phyloP scores from a whole-genome alignment of 2,888 invertebrate species.

The Polia nebulosa region DNA sequence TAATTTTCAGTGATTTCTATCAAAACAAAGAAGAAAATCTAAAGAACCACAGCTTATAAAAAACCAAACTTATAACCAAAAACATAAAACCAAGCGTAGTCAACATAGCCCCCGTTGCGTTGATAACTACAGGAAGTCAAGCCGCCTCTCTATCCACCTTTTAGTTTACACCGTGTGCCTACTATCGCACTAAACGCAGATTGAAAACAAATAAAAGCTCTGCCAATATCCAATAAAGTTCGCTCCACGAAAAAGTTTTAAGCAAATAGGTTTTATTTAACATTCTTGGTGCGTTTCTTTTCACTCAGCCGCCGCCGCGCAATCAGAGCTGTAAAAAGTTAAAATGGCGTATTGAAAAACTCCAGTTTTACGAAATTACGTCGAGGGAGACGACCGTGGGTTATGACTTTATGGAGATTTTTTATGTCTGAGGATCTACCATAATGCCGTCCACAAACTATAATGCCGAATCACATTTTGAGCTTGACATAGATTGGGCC shows the following conservation, averaged over 20 bases:
- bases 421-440: background rate
- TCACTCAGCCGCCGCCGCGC: constrained; percentile 66
- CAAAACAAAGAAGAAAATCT: background rate
- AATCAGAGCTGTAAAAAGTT: constrained; percentile 77
- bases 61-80: background rate
- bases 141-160: constrained; percentile 14
- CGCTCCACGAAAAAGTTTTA: constrained; percentile 61
- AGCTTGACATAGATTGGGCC: too few relatives aligned
- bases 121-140: constrained; percentile 17
- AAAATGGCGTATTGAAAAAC: constrained; percentile 63
- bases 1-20: too few relatives aligned
- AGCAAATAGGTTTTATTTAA: constrained; percentile 74
- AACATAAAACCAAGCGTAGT: background rate
- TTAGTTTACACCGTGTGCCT: constrained; percentile 36
- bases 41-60: background rate
- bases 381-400: constrained; percentile 7
- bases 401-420: constrained; percentile 10
- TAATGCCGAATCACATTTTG: too few relatives aligned
- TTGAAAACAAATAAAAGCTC: constrained; percentile 74
- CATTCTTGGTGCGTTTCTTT: constrained; percentile 77
- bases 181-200: constrained; percentile 70
- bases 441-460: too few relatives aligned
- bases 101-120: background rate
- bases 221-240: constrained; percentile 75
- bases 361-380: constrained; percentile 34